Base-by-base conservation (phyloP, 2,888 invertebrate genomes). In the Xestia xanthographa region DNA sequence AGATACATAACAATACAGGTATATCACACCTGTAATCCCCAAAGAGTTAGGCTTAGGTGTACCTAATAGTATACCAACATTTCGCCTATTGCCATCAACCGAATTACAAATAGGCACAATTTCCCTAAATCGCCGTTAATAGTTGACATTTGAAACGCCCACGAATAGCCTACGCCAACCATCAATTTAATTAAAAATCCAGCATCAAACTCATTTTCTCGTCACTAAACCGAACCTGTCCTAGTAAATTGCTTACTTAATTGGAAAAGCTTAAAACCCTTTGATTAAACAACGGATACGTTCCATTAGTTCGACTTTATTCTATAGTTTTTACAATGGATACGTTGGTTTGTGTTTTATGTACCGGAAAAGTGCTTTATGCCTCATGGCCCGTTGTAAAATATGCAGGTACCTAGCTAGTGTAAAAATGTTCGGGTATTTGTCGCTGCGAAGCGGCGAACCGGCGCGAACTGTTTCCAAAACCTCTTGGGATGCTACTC, bases 381-480 rank as follows among this genome's bases (percentile, higher is more conserved):
- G 86, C 84, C 84, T 84, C 86, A 89, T 90, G 90, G 89, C 89
- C 91, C 83, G 77, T 88, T 88, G 90, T 91, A 88, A 92, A 92
- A 91, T 91, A 91, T 90, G 88, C 91, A 91, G 85, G 76, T 83
- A 75, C 81, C 79, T 75, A 65, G 80, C 63, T 68, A 76, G 84
- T 88, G 86, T 89, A 88, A 87, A 90, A 90, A 87, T 88, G 85
- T 87, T 79, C 67, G 86, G 72, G 87, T 86, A 89, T 91, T 92
- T 90, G 88, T 89, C 84, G 84, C 81, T 60, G 22, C 26, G 70
- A 53, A 48, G 38, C 48, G 17, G 41, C 26, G 67, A 76, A 75
- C 48, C 29, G 67, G 29, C 26, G 26, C 41, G 72, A 66, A 67
- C 72, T 63, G 65, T 76, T 79, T 69, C 58, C 56, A 68, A 82